Evolutionary conservation across 2,113 vertebrate genomes (phyloP).

Genomic region (Gymnarchus niloticus): DNA sequence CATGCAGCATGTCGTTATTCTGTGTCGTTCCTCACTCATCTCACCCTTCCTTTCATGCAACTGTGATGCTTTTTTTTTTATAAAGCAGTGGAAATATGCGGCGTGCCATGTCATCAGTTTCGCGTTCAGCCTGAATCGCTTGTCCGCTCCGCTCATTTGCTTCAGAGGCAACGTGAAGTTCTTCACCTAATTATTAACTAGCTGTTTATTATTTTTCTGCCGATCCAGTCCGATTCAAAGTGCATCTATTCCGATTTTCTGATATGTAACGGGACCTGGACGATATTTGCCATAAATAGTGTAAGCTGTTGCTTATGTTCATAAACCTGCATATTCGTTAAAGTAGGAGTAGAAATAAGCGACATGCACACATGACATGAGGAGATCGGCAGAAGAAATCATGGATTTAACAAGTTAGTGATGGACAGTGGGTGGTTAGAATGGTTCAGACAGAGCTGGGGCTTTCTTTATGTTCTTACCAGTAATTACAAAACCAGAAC

Average conservation of each 20-base stretch:
- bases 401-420: neutral
- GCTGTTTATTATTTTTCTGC: neutral
- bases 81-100: neutral
- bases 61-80: neutral
- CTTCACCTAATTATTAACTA: neutral
- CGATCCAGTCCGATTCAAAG: neutral
- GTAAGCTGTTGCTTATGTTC: neutral
- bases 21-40: neutral
- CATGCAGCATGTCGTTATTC: neutral
- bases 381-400: neutral
- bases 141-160: neutral
- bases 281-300: neutral
- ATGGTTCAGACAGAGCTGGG: too few species aligned
- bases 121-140: neutral
- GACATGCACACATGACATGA: neutral
- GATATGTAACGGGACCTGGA: neutral
- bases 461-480: neutral
- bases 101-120: slow-evolving; percentile 17
- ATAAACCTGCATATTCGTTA: neutral
- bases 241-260: neutral
- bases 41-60: neutral
- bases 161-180: neutral
- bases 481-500: neutral
- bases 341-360: neutral
- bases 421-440: neutral